Conservation (phyloP, 2,113 vertebrate genomes). For the Equus quagga region DNA sequence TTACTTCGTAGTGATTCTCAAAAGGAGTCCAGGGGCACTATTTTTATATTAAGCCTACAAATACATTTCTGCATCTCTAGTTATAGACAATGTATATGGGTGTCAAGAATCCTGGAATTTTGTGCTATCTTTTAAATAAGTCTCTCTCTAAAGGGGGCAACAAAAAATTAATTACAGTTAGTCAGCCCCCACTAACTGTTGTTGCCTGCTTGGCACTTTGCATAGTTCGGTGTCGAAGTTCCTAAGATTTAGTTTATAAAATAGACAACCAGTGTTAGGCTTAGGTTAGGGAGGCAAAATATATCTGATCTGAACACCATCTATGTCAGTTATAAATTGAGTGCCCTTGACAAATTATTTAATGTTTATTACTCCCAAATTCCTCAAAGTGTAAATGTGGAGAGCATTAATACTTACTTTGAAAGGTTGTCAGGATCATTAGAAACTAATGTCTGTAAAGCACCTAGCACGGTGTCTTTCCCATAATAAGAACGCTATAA, state of each 20-base stretch:
- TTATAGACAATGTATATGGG: neutral
- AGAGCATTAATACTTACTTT: neutral
- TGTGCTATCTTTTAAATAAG: neutral
- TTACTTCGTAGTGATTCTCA: neutral
- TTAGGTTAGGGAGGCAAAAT: neutral
- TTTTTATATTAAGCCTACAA: neutral
- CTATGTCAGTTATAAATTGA: neutral
- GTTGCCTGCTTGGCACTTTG: constrained; percentile 9
- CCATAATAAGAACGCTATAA: neutral
- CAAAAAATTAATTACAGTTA: constrained; percentile 7
- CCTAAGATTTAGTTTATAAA: constrained; percentile 73
- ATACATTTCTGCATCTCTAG: neutral
- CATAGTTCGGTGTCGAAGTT: constrained; percentile 29
- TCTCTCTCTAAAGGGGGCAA: constrained; percentile 39
- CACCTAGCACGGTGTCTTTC: neutral
- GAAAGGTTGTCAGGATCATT: constrained; percentile 44
- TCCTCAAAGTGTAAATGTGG: neutral
- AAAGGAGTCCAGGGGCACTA: neutral
- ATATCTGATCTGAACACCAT: neutral
- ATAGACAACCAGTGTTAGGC: constrained; percentile 50
- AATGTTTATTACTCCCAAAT: neutral
- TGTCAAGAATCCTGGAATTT: neutral
- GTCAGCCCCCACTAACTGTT: neutral
- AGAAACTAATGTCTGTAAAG: constrained; percentile 46
- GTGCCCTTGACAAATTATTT: constrained; percentile 27